Evolutionary conservation across 2,797 vertebrate species (phyloP).

Genomic region (Tachyglossus aculeatus): DNA sequence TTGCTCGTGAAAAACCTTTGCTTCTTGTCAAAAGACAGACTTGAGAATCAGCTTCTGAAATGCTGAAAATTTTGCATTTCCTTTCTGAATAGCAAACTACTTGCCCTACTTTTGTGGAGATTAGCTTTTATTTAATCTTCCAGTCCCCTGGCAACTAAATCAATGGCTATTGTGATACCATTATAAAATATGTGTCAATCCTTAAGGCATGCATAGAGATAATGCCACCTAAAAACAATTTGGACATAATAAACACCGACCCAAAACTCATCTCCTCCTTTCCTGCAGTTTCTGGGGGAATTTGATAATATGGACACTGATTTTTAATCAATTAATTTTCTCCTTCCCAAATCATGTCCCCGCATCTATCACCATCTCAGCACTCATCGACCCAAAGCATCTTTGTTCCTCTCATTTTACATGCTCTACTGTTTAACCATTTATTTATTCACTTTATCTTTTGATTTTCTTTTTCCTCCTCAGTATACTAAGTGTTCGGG

Average conservation of each 20-base stretch:
- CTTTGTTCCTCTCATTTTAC: neutral
- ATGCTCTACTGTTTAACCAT: neutral
- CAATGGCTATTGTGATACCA: constrained; percentile 50
- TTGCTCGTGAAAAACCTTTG: neutral
- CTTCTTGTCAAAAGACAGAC: neutral
- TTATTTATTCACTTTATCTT: neutral
- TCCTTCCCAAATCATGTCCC: fast-evolving
- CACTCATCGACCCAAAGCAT: neutral
- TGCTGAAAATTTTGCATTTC: constrained; percentile 24
- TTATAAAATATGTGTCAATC: constrained; percentile 40
- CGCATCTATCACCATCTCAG: fast-evolving
- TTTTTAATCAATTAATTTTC: too few relatives aligned
- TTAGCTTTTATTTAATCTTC: constrained; percentile 65
- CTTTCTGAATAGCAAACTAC: constrained; percentile 43
- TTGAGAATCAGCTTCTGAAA: constrained; percentile 20
- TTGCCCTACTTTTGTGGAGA: constrained; percentile 48
- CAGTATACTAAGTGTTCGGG: too few relatives aligned
- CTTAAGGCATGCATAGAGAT: constrained; percentile 40
- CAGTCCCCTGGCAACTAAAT: constrained; percentile 42
- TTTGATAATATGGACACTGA: fast-evolving
- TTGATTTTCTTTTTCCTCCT: neutral
- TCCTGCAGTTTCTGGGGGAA: neutral
- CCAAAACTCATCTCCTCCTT: constrained; percentile 15
- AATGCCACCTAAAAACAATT: constrained; percentile 50
- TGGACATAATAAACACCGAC: constrained; percentile 25